Evolutionary conservation across 2,113 vertebrate species (phyloP).

Genomic region (Chloroceryle aenea): DNA sequence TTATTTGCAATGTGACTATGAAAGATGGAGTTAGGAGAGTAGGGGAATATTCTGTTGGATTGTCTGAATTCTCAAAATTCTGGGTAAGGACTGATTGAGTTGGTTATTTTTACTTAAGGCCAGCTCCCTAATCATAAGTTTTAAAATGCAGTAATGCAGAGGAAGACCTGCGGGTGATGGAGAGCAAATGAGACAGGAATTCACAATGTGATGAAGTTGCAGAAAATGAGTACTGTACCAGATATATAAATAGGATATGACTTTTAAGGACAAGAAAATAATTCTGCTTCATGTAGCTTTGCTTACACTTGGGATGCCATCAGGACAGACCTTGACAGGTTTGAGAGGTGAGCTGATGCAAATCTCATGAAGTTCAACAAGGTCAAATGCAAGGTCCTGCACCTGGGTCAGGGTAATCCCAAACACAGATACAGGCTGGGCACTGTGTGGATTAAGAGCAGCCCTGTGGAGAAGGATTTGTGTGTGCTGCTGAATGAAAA

Average conservation of each 20-base stretch:
- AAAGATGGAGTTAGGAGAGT: background rate
- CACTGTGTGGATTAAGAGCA: background rate
- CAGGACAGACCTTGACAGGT: background rate
- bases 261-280: background rate
- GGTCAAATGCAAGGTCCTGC: background rate
- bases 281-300: background rate
- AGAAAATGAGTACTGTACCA: background rate
- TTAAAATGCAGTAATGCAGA: background rate
- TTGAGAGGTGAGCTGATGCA: background rate
- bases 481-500: background rate
- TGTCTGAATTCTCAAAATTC: slow-evolving; percentile 5
- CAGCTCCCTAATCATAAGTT: background rate
- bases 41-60: background rate
- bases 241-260: slow-evolving; percentile 16
- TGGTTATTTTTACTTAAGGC: slow-evolving; percentile 41
- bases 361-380: background rate
- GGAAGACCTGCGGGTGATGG: slow-evolving; percentile 25
- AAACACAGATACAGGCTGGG: background rate
- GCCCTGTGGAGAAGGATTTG: background rate
- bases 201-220: slow-evolving; percentile 38
- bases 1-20: slow-evolving; percentile 12
- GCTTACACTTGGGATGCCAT: background rate
- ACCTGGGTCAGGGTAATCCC: background rate
- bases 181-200: slow-evolving; percentile 32
- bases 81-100: background rate